Conservation (phyloP, 2,113 vertebrate genomes). For the Lophotis ruficrista region DNA sequence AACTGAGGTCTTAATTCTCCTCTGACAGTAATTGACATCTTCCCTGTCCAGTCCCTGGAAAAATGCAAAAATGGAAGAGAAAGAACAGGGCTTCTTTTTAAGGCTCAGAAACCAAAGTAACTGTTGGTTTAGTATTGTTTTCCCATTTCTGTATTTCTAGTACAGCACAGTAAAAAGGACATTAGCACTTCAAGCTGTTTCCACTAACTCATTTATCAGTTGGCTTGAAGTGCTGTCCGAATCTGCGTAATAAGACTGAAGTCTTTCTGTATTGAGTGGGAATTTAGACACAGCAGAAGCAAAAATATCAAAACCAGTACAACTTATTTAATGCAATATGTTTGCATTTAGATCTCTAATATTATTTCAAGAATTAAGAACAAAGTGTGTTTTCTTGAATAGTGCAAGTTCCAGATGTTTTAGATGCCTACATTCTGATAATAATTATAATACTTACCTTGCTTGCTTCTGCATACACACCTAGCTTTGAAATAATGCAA, state of each 20-base stretch:
- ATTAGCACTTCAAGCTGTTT: background rate
- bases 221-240: background rate
- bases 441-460: background rate
- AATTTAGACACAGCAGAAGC: background rate
- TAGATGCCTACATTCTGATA: background rate
- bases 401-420: background rate
- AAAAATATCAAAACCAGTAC: background rate
- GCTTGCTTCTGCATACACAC: background rate
- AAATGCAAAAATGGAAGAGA: background rate
- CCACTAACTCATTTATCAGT: background rate
- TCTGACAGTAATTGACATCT: background rate
- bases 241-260: background rate
- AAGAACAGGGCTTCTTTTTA: background rate
- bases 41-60: background rate
- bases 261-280: background rate
- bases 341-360: background rate
- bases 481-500: background rate
- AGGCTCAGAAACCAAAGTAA: background rate
- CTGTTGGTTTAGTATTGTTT: background rate
- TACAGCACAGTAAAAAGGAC: background rate
- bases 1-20: background rate
- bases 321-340: background rate
- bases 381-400: background rate
- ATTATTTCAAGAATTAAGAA: background rate
- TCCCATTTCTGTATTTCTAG: background rate